Percentiles rank a stretch among this genome's conserved stretches.
Evolutionary conservation across 2,888 invertebrate species (phyloP).

Genomic region (Rutpela maculata): DNA sequence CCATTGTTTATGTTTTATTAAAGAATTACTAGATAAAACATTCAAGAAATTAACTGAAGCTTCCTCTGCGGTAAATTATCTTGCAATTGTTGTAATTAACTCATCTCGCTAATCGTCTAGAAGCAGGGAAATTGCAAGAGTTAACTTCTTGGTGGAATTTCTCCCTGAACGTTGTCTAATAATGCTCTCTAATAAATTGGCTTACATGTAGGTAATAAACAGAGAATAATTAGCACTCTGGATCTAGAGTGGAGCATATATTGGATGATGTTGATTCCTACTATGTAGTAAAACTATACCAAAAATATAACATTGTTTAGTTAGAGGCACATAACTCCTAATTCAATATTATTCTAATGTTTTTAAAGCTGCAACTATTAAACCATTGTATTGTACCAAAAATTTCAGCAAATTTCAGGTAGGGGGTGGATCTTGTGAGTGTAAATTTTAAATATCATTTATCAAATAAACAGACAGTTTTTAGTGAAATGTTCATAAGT

Average conservation of each 20-base stretch:
- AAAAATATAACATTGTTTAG: not conserved
- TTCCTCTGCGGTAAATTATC: conserved; percentile 19
- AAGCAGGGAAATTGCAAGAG: conserved; percentile 52
- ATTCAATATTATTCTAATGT: too few species aligned
- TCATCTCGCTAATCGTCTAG: conserved; percentile 50
- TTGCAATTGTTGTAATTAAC: conserved; percentile 51
- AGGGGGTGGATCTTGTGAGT: too few species aligned
- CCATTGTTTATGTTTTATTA: not conserved
- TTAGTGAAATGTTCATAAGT: too few species aligned
- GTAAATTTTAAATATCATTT: too few species aligned
- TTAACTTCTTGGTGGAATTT: conserved; percentile 49
- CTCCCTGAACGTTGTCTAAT: conserved; percentile 45
- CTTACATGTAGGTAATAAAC: conserved; percentile 47
- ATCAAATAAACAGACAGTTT: too few species aligned
- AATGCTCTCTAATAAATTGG: conserved; percentile 49
- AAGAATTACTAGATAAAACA: not conserved
- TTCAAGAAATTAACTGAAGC: not conserved
- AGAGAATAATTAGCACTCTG: conserved; percentile 44
- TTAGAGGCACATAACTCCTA: too few species aligned
- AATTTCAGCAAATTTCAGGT: too few species aligned
- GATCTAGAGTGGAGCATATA: conserved; percentile 19
- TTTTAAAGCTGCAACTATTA: too few species aligned
- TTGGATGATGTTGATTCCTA: conserved; percentile 11
- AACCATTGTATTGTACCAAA: too few species aligned
- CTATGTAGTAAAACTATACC: not conserved